Percentiles rank a stretch among this genome's conserved stretches.
Conservation (phyloP, 2,113 vertebrate species). For the Turdus rufiventris region DNA sequence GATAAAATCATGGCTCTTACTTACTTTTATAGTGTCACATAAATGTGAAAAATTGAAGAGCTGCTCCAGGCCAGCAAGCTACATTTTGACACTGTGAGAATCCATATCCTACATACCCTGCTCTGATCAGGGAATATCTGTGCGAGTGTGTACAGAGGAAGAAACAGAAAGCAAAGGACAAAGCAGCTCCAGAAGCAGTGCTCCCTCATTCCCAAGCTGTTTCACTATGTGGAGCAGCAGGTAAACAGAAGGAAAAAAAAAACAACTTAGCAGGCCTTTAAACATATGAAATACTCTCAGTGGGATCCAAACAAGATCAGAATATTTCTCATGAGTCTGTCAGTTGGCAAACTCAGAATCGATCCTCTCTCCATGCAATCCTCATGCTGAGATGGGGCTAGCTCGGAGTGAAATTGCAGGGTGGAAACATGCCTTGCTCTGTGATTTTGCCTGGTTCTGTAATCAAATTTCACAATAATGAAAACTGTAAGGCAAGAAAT, state of each 20-base stretch:
- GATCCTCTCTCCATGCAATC: constrained; percentile 9
- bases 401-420: background rate
- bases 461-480: constrained; percentile 61
- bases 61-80: constrained; percentile 62
- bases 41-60: constrained; percentile 67
- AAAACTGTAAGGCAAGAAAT: constrained; percentile 52
- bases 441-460: constrained; percentile 33
- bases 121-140: constrained; percentile 15
- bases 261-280: background rate
- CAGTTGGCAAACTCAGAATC: constrained; percentile 20
- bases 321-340: background rate
- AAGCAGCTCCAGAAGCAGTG: background rate
- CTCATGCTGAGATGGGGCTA: background rate
- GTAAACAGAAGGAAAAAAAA: background rate
- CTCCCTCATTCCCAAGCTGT: background rate
- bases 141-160: background rate
- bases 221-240: background rate
- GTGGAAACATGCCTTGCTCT: constrained; percentile 24
- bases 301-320: background rate
- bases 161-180: background rate
- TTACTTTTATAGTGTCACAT: constrained; percentile 63
- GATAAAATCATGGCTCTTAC: constrained; percentile 63
- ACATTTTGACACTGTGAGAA: constrained; percentile 48
- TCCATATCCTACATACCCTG: constrained; percentile 1
- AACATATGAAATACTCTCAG: background rate